phyloP scores from a whole-genome alignment of 1,140 invertebrate genomes.

The Rhagoletis pomonella region DNA sequence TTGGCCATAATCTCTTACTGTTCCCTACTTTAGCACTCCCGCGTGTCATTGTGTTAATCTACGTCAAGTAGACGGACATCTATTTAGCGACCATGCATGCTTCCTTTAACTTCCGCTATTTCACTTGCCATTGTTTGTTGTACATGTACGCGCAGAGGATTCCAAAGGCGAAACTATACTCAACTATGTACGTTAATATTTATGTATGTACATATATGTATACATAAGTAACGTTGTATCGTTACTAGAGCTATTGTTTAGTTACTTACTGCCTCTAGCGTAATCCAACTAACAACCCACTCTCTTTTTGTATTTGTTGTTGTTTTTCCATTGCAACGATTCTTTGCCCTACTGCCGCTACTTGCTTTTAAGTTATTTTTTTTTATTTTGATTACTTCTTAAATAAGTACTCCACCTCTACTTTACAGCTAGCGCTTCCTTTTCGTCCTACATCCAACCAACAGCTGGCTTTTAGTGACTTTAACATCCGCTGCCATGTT shows the following conservation, averaged over 20 bases:
- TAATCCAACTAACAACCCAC: neutral
- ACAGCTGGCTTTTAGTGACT: neutral
- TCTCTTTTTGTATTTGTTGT: neutral
- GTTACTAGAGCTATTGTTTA: neutral
- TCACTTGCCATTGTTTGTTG: neutral
- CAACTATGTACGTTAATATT: no score
- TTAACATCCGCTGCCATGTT: neutral
- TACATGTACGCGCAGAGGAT: neutral
- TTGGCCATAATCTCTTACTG: slow-evolving; percentile 19
- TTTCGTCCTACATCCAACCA: neutral
- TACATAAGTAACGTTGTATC: neutral
- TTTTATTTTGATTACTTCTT: neutral
- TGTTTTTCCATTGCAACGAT: neutral
- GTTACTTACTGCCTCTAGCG: neutral
- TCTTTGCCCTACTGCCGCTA: neutral
- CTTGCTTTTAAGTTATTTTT: slow-evolving; percentile 3
- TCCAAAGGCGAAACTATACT: neutral
- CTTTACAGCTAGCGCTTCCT: neutral
- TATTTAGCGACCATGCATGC: neutral
- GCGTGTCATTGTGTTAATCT: slow-evolving; percentile 40
- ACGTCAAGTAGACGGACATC: neutral
- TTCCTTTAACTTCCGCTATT: neutral
- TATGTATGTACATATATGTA: neutral
- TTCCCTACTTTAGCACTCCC: neutral
- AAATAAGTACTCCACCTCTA: neutral